Evolutionary conservation across 2,113 vertebrate genomes (phyloP).

Genomic region (Fregata magnificens): DNA sequence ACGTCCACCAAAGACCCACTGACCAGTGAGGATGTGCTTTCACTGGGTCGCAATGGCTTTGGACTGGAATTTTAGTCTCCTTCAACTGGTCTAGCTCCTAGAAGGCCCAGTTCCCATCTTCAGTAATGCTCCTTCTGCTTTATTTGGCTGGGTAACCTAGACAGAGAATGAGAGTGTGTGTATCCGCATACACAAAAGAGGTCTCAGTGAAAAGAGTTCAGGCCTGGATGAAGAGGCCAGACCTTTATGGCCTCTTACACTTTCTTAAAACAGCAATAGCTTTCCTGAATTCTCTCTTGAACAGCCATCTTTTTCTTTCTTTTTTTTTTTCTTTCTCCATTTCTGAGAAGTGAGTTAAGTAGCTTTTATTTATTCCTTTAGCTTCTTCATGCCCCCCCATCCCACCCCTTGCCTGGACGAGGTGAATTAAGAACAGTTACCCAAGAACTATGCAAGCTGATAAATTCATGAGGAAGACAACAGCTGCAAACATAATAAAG

Average conservation of each 20-base stretch:
- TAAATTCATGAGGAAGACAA: not conserved
- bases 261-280: not conserved
- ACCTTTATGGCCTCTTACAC: not conserved
- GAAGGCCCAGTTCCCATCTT: not conserved
- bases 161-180: not conserved
- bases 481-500: not conserved
- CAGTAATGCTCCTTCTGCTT: not conserved
- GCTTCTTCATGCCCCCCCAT: not conserved
- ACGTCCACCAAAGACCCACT: not conserved
- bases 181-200: accelerated
- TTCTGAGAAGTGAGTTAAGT: not conserved
- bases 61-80: not conserved
- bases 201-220: not conserved
- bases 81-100: not conserved
- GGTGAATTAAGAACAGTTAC: not conserved
- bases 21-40: accelerated
- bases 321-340: not conserved
- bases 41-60: accelerated
- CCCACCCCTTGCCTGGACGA: not conserved
- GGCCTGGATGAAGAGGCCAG: too few relatives aligned
- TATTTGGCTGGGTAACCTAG: not conserved
- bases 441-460: not conserved
- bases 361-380: not conserved
- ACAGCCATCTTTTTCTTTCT: not conserved
- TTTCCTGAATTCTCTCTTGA: not conserved